Base-by-base conservation (phyloP, 2,113 vertebrate species). In the Lasiurus borealis region DNA sequence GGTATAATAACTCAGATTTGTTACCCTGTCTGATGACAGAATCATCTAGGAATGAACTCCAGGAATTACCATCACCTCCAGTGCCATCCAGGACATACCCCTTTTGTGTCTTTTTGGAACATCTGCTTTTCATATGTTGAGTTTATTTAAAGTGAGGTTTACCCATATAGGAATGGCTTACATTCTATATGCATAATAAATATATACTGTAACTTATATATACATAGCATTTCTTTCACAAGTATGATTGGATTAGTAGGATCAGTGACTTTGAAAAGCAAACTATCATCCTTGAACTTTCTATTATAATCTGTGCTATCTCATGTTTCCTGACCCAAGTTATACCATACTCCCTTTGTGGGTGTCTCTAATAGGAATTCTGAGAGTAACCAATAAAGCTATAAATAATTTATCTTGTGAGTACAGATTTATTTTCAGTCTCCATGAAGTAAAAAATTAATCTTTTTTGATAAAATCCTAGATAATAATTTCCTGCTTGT, bases 381-480 rank as follows among this genome's bases (percentile, higher is more conserved):
- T 36, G 64, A 91, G 52, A 92, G 69, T 91, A 87, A 94, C 54
- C 54, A 54, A 0, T 27, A 84, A 46, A 90, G n/a, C 23, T 44
- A 68, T 71, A 80, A 50, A 57, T 59, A 64, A 11, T 68, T 31
- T 96, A 69, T 73, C 57, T 86, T 92, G 21, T 90, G 40, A 23
- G 59, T 68, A 64, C 85, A 77, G 82, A 10, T 83, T 85, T 75
- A 29, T 85, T 88, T 89, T 84, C 11, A 50, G 2, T 91, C 14
- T 97, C 96, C 14, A 54, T 73, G 46, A 96, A 87, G 78, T 91
- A 83, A n/a, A 89, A 96, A 75, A 80, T 77, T 87, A 81, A 25
- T n/a, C 69, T 87, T 83, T 54, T 95, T 87, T 94, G 52, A 57
- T 87, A 85, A 81, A 40, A 50, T 75, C 23, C 34, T 93, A 66